Base-by-base conservation (phyloP, 2,888 invertebrate genomes). In the Diaprepes abbreviatus region DNA sequence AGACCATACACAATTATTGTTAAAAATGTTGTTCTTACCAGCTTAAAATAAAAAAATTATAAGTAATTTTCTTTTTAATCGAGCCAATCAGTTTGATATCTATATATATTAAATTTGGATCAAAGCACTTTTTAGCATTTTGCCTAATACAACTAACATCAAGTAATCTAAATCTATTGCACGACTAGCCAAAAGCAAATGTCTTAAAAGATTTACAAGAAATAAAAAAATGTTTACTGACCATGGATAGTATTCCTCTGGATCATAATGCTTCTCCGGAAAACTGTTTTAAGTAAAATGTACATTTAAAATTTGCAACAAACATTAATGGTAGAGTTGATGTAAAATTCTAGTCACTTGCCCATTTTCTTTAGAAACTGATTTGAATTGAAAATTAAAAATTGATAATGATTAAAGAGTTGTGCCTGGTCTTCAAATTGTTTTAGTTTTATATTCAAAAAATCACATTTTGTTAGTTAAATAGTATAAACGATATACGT, bases 221-320 rank as follows among this genome's bases (percentile, higher is more conserved):
- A 70, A 73, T 14, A 70, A 73, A 73, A 76, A 77, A 78, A 82
- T 88, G 52, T 66, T 73, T 91, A 91, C 91, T 90, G 90, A 92
- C 92, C 92, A 92, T 89, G 91, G 91, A 85, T 90, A 89, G 88
- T 89, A 91, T 86, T 91, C 91, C 90, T 91, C 88, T 84, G 88
- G 87, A 85, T 91, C 91, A 87, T 88, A 89, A 79, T 87, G 84
- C 87, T 92, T 92, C 89, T 91, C 91, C 91, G 91, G 90, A 88
- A 89, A 90, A 91, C 91, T 92, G 83, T 83, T 62, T 82, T 76
- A 89, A 86, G 74, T 76, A 77, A 71, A 70, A 70, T 64, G 66
- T 65, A 45, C 55, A 59, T 65, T 33, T 31, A 24, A 58, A 40
- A 58, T 21, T 58, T 43, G 28, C 5, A 16, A 16, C 16, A 10